Evolutionary conservation across 1,140 invertebrate species (phyloP).

Genomic region (Hycleus cichorii): DNA sequence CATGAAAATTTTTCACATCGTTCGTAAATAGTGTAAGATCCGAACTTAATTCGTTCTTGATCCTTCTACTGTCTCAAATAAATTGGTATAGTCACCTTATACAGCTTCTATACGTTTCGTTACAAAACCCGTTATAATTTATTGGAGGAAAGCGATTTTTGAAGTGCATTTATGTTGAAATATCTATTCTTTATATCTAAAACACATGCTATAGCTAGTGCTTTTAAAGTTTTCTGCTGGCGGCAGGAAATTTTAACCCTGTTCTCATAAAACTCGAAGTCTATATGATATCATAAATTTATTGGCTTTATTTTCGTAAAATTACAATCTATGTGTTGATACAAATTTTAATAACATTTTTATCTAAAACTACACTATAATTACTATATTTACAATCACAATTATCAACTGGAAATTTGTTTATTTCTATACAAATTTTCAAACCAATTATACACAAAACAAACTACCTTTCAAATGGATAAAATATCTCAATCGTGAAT

Average conservation of each 20-base stretch:
- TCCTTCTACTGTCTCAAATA: slow-evolving; percentile 4
- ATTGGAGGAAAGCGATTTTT: slow-evolving; percentile 13
- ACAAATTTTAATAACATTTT: slow-evolving; percentile 5
- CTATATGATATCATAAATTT: slow-evolving; percentile 13
- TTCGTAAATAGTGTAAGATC: slow-evolving; percentile 7
- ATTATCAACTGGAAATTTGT: too few species aligned
- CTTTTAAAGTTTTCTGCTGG: slow-evolving; percentile 15
- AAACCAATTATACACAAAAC: too few species aligned
- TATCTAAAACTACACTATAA: neutral
- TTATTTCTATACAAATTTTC: too few species aligned
- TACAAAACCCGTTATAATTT: slow-evolving; percentile 4
- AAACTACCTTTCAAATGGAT: too few species aligned
- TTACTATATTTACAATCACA: too few species aligned
- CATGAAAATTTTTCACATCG: neutral
- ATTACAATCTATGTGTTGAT: slow-evolving; percentile 3
- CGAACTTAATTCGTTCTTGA: slow-evolving; percentile 3
- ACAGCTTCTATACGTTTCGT: neutral
- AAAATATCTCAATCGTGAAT: too few species aligned
- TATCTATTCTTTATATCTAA: slow-evolving; percentile 17
- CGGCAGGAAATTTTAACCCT: slow-evolving; percentile 15
- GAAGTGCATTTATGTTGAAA: slow-evolving; percentile 16
- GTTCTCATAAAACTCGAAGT: slow-evolving; percentile 12
- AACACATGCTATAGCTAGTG: slow-evolving; percentile 14
- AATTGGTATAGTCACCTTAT: slow-evolving; percentile 7
- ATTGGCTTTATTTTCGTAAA: slow-evolving; percentile 3